A percentile compares a stretch with the other conserved stretches of the same genome.
Conservation (phyloP, 2,797 vertebrate genomes). For the Eulemur albifrons region DNA sequence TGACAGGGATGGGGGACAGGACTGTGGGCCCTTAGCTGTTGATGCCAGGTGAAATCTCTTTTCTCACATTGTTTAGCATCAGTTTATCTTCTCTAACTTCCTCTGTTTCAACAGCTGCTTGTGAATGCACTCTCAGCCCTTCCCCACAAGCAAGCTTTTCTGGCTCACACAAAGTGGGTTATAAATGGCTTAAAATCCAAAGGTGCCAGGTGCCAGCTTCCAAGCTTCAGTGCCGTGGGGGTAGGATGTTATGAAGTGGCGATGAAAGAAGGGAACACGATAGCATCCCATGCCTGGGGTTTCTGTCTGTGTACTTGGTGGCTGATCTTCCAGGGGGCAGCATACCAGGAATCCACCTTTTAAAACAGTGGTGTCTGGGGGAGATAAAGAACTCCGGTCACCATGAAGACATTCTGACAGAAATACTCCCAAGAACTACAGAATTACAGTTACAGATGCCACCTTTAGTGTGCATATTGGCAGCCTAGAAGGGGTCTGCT, state of each 20-base stretch:
- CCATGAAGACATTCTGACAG: not conserved
- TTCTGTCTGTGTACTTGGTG: not conserved
- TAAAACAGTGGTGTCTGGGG: not conserved
- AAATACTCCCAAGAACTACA: not conserved
- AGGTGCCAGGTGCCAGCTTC: not conserved
- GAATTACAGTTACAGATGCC: not conserved
- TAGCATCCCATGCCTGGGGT: not conserved
- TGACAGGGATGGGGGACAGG: not conserved
- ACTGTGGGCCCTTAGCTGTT: not conserved
- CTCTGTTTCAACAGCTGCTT: not conserved
- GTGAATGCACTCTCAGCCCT: not conserved
- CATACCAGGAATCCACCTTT: constrained; percentile 12
- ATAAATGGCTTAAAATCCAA: not conserved
- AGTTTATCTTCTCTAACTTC: not conserved
- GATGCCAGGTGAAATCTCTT: not conserved
- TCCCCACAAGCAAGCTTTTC: not conserved
- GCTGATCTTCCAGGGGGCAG: not conserved
- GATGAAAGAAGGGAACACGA: not conserved
- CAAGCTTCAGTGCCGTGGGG: not conserved
- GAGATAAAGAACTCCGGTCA: not conserved
- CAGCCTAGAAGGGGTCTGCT: not conserved
- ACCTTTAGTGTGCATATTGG: not conserved
- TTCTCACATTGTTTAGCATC: not conserved
- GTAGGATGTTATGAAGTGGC: not conserved
- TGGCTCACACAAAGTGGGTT: not conserved